These are phyloP conservation scores for Arion vulgaris DNA, from an alignment of 1,140 invertebrate genomes.

Conservation along the genomic window DNA sequence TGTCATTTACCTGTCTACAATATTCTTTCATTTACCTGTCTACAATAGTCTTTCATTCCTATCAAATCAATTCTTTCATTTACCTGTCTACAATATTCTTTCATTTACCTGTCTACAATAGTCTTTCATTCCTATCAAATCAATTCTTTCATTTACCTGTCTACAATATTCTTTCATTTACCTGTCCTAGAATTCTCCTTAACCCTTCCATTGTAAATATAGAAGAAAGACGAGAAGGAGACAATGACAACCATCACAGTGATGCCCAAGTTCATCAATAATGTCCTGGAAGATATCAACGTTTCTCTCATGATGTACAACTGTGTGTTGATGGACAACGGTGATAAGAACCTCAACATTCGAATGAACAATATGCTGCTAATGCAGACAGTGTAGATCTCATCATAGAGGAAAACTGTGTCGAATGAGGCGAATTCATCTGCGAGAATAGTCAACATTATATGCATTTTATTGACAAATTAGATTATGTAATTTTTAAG, in stretches of 20 bases:
- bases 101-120: too few species aligned
- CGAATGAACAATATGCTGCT: slow-evolving; percentile 42
- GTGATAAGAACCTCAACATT: slow-evolving; percentile 43
- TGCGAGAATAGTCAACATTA: slow-evolving; percentile 20
- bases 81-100: too few species aligned
- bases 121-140: too few species aligned
- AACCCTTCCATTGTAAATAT: slow-evolving; percentile 13
- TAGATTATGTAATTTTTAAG: too few species aligned
- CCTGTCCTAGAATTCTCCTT: not conserved
- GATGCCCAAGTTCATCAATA: slow-evolving; percentile 30
- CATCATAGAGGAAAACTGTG: slow-evolving; percentile 33
- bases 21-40: too few species aligned
- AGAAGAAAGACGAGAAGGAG: slow-evolving; percentile 42
- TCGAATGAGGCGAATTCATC: slow-evolving; percentile 45
- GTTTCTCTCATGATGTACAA: slow-evolving; percentile 45
- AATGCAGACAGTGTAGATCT: slow-evolving; percentile 39
- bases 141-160: too few species aligned
- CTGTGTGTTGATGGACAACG: slow-evolving; percentile 46
- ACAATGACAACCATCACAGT: slow-evolving; percentile 35
- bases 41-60: too few species aligned
- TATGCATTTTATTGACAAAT: too few species aligned
- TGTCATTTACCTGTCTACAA: too few species aligned
- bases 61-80: too few species aligned
- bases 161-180: too few species aligned
- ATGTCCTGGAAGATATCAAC: slow-evolving; percentile 15